phyloP scores from a whole-genome alignment of 1,140 invertebrate species.

The Bombus haemorrhoidalis region DNA sequence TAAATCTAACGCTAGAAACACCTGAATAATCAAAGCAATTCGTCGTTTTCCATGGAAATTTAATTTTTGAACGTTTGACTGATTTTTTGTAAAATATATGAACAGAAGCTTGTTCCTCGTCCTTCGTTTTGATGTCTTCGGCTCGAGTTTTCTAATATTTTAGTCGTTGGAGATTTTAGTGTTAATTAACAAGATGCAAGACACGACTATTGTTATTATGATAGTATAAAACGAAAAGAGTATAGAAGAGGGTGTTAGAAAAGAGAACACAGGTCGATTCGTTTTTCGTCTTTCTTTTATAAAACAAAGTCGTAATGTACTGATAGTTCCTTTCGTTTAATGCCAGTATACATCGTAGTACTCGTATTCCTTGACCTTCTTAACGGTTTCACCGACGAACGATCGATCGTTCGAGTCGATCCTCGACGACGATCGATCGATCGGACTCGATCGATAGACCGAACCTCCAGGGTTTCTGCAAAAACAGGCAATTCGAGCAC shows the following conservation, averaged over 20 bases:
- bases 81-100: too few relatives aligned
- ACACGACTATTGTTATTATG: not conserved
- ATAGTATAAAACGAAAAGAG: not conserved
- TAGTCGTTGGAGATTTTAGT: too few relatives aligned
- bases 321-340: constrained; percentile 73
- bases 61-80: too few relatives aligned
- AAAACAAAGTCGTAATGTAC: constrained; percentile 79
- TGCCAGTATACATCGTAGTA: constrained; percentile 78
- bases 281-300: constrained; percentile 73
- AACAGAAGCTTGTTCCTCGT: too few relatives aligned
- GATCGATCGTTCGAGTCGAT: constrained; percentile 38
- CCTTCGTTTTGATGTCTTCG: too few relatives aligned
- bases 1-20: not conserved
- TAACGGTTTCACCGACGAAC: constrained; percentile 56
- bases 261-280: constrained; percentile 37
- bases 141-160: too few relatives aligned
- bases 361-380: constrained; percentile 71
- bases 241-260: not conserved
- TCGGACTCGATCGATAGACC: constrained; percentile 5
- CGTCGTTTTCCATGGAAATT: too few relatives aligned
- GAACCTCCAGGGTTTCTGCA: constrained; percentile 38
- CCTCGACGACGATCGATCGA: constrained; percentile 13
- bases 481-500: constrained; percentile 70
- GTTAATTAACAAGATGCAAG: not conserved
- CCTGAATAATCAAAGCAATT: too few relatives aligned